Evolutionary conservation across 2,888 invertebrate genomes (phyloP).

Genomic region (Erebia ligea): DNA sequence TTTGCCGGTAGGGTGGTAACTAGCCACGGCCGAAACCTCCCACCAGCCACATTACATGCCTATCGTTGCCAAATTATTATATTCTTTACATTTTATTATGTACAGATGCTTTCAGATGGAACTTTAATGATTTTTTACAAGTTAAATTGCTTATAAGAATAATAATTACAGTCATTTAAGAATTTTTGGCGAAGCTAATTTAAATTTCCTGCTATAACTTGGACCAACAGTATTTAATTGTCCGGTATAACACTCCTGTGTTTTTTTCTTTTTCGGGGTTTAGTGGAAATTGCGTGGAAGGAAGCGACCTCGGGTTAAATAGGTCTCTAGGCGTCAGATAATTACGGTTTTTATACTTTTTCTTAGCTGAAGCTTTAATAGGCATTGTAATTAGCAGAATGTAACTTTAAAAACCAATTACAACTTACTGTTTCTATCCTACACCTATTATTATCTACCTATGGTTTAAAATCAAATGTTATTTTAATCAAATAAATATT

Average conservation of each 20-base stretch:
- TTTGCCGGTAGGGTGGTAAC: no score
- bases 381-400: conserved; percentile 44
- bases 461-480: no score
- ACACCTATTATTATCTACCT: not conserved
- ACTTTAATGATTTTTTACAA: not conserved
- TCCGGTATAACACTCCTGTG: conserved; percentile 58
- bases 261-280: conserved; percentile 58
- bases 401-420: conserved; percentile 37
- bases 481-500: no score
- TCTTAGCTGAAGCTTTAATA: conserved; percentile 42
- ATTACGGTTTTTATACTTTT: conserved; percentile 58
- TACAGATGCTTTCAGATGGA: no score
- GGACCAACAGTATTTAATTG: conserved; percentile 69
- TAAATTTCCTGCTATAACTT: conserved; percentile 58
- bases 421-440: conserved; percentile 10
- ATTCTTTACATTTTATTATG: no score
- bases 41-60: no score
- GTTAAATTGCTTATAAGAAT: not conserved
- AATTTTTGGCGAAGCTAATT: conserved; percentile 46
- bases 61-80: no score
- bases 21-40: no score
- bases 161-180: conserved; percentile 31
- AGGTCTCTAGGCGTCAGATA: conserved; percentile 64
- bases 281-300: conserved; percentile 75
- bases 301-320: conserved; percentile 67